Conservation (phyloP, 2,113 vertebrate genomes). For the Elanoides forficatus region DNA sequence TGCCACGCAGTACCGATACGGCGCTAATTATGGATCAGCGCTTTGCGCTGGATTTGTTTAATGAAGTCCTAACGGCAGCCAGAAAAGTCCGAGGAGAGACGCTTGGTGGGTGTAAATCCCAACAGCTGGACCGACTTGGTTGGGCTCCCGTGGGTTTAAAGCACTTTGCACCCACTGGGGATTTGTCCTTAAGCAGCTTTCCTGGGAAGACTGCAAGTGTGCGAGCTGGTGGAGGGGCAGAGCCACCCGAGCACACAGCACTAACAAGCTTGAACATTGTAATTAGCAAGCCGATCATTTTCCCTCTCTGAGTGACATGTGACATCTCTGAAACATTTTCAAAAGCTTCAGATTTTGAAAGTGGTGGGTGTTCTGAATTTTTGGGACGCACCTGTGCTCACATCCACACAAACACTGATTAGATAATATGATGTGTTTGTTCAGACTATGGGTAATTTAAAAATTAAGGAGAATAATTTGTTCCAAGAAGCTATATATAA, state of each 20-base stretch:
- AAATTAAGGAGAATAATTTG: conserved; percentile 57
- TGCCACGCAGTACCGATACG: neutral
- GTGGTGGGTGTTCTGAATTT: conserved; percentile 68
- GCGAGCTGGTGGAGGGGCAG: conserved; percentile 44
- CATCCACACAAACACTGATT: conserved; percentile 52
- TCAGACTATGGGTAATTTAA: conserved; percentile 39
- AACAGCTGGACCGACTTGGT: neutral
- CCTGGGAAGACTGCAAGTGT: neutral
- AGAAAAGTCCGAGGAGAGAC: neutral
- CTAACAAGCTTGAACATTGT: conserved; percentile 51
- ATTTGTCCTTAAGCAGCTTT: conserved; percentile 45
- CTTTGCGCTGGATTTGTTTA: neutral
- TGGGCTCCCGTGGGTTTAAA: neutral
- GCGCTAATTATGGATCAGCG: neutral
- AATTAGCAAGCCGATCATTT: conserved; percentile 77
- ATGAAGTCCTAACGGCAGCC: neutral
- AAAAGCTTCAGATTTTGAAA: conserved; percentile 65
- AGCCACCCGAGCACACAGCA: neutral
- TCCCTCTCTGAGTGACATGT: conserved; percentile 77
- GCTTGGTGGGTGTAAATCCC: neutral
- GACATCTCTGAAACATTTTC: conserved; percentile 71
- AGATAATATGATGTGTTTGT: conserved; percentile 19
- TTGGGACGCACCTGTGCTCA: conserved; percentile 46
- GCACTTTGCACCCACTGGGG: conserved; percentile 22
- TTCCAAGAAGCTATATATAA: conserved; percentile 11